These are phyloP conservation scores for Cyclophora punctaria DNA, from an alignment of 2,888 invertebrate genomes.

Conservation along the genomic window DNA sequence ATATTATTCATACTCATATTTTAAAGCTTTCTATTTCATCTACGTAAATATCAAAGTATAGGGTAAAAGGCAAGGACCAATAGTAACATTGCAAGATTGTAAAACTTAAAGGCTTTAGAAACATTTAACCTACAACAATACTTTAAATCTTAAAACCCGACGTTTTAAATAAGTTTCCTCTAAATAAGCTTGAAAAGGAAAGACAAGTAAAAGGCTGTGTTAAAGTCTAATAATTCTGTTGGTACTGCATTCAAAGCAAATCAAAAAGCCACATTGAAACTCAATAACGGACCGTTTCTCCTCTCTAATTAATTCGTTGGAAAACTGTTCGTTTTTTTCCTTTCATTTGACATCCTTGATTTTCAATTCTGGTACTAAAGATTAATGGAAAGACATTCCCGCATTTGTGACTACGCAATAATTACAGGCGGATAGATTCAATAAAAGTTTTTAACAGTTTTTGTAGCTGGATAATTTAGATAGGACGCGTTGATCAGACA, in stretches of 20 bases:
- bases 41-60: too few species aligned
- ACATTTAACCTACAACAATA: too few species aligned
- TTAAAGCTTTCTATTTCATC: too few species aligned
- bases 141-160: too few species aligned
- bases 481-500: too few species aligned
- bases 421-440: slow-evolving; percentile 9
- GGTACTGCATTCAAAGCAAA: slow-evolving; percentile 17
- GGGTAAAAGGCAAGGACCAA: too few species aligned
- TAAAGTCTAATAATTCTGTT: neutral
- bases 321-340: slow-evolving; percentile 41
- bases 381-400: slow-evolving; percentile 48
- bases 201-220: neutral
- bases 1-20: too few species aligned
- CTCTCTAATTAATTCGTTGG: slow-evolving; percentile 52
- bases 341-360: slow-evolving; percentile 45
- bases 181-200: neutral
- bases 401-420: slow-evolving; percentile 28
- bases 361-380: slow-evolving; percentile 52
- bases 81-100: too few species aligned
- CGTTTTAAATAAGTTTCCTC: too few species aligned
- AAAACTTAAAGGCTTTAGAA: too few species aligned
- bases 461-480: too few species aligned
- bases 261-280: slow-evolving; percentile 31
- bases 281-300: slow-evolving; percentile 31
- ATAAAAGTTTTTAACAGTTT: slow-evolving; percentile 1